Base-by-base conservation (phyloP, 1,140 invertebrate species). In the Hylaeus anthracinus region DNA sequence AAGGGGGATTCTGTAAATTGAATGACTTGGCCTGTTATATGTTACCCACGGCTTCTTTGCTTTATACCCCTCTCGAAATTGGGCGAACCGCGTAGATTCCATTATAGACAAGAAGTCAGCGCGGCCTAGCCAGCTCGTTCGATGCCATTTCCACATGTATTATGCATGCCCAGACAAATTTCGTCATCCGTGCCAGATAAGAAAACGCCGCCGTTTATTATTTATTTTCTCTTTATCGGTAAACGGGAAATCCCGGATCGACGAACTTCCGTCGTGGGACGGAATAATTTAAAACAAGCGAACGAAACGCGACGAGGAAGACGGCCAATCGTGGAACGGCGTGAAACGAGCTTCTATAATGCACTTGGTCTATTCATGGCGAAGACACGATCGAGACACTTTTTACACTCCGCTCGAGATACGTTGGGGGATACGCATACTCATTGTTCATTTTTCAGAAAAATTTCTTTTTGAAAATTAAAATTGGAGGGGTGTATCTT, bases 51-150 rank as follows among this genome's bases (percentile, higher is more conserved):
- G 90, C 89, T 92, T 90, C 88, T 91, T 89, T 91, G 87, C 91
- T 91, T 92, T 91, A 91, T 91, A 82, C 87, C 61, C 74, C 67
- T 41, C 85, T 80, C 76, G 87, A 87, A 92, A 90, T 91, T 87
- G 90, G 86, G 88, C 88, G 88, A 90, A 89, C 90, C 88, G 91
- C 87, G 82, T 84, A 93, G 92, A 93, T 93, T 93, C 92, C 90
- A 93, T 93, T 93, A 93, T 91, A 93, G 92, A 92, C 91, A 92
- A 92, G 90, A 88, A 92, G 89, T 90, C 88, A 84, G 72, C 69
- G 82, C 51, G 41, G 61, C 85, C 72, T 84, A 90, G 89, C 83
- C 84, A 86, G 72, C 76, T 87, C 85, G 85, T 88, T 80, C 89
- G 85, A 86, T 89, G 89, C 85, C 85, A 88, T 91, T 91, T 90